These are phyloP conservation scores for Sinodicranocentrus sp. DNA, from an alignment of 2,888 invertebrate species.

Conservation along the genomic window DNA sequence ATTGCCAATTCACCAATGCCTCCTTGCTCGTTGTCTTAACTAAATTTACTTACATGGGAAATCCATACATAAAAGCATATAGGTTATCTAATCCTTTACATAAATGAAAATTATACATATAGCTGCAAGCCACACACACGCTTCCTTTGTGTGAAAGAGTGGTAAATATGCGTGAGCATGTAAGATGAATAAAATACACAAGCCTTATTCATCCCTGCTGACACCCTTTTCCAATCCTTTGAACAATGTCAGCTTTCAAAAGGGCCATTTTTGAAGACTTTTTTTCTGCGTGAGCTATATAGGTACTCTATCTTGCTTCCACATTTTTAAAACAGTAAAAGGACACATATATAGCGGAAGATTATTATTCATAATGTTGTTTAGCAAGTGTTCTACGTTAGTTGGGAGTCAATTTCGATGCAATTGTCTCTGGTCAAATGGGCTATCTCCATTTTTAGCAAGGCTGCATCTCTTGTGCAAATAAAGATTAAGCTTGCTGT, in stretches of 20 bases:
- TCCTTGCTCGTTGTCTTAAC: too few species aligned
- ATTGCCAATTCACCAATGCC: too few species aligned
- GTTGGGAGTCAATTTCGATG: slow-evolving; percentile 27
- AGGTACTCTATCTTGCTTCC: too few species aligned
- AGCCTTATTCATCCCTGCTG: neutral
- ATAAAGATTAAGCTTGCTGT: neutral
- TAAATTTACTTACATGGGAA: too few species aligned
- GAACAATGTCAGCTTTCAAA: slow-evolving; percentile 31
- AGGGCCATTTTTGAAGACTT: neutral
- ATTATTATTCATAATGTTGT: slow-evolving; percentile 25
- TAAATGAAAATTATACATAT: too few species aligned
- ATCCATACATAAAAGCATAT: too few species aligned
- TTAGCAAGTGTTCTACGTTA: neutral
- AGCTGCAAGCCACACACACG: neutral
- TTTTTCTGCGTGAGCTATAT: neutral
- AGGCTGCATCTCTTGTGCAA: neutral
- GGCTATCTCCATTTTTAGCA: slow-evolving; percentile 37
- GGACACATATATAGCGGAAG: too few species aligned
- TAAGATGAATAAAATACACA: neutral
- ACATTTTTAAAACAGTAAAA: too few species aligned
- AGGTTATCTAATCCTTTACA: too few species aligned
- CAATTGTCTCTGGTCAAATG: slow-evolving; percentile 48
- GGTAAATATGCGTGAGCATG: too few species aligned
- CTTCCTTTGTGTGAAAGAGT: neutral
- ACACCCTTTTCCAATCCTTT: neutral